Base-by-base conservation (phyloP, 2,113 vertebrate genomes). In the Orthochromis indermauri region DNA sequence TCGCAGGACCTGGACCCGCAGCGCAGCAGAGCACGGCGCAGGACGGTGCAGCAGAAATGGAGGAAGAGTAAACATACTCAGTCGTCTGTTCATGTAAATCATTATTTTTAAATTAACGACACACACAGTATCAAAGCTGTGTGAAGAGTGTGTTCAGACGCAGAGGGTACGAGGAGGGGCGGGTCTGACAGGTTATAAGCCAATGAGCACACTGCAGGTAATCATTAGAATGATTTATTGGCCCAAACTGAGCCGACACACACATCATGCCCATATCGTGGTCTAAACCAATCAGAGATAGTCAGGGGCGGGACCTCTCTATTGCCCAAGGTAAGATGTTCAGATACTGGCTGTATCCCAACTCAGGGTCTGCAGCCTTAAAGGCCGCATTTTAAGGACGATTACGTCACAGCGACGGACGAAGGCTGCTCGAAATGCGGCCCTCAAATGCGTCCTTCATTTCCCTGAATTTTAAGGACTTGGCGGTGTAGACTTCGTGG, bases 1-100 rank as follows among this genome's bases (percentile, higher is more conserved):
- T 63, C 31, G 4, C 59, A 63, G 1, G 10, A 12, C 10, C 61
- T 66, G 0, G 61, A 66, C 10, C 31, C 0, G 4, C 31, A 0
- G 54, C 24, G 4, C 45, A 17, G 47, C 47, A 19, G 17, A 51
- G 47, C 10, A 3, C n/a, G 5, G 10, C 51, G 3, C 10, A 21
- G 19, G 21, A 24, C 2, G 21, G 12, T 1, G 14, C 59, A 19
- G 31, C 59, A 35, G 5, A 63, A 63, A 63, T 2, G 31, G 31
- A 63, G 59, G 17, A 63, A 35, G 10, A n/a, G 17, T 12, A 33
- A 33, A 35, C 28, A 0, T 19, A 63, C 5, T 63, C 16, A 63
- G 28, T 63, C 0, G 9, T 11, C 3, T 33, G 59, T 1, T 63
- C 31, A 35, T 63, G 59, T 63, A 0, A 63, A 63, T 63, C 28